Evolutionary conservation across 2,797 vertebrate species (phyloP), one percentile per base, ranked within the genome.

Genomic region (Malurus splendens): DNA sequence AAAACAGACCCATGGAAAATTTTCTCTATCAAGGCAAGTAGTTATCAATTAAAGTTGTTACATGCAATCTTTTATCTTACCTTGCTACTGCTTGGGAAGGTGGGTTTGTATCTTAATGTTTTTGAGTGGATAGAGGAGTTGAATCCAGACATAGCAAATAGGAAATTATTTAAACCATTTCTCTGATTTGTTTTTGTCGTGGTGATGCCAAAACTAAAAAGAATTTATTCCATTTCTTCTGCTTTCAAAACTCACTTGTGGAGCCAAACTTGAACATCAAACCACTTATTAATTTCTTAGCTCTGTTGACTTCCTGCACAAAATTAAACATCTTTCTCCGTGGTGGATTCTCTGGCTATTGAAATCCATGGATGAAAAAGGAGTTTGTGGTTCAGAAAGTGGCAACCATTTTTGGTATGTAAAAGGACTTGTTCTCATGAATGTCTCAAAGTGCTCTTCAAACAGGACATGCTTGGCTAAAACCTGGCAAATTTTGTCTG

Each of bases 371-470:
- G 50, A 71, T 2, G 9, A 66, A 55, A 82, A 87, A 54, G 14
- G 9, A 55, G 27, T 82, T 86, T 62, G n/a, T 59, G 61, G 14
- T 36, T 77, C 30, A 73, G 72, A 45, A 82, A 3, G 12, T 12
- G 38, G 33, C 19, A 62, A 62, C n/a, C 16, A 32, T 60, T 87
- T 65, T 20, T 48, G 67, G 12, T 59, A 23, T 22, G 28, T 62
- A 30, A 52, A 83, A 86, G 25, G 44, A 73, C 60, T 86, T 84
- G 12, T 61, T 79, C 20, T 84, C 17, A 7, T 52, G 62, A 57
- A 59, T 60, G 48, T 90, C 87, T 90, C 90, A 36, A 93, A 93
- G 85, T 87, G 82, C 86, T 90, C 80, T 94, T 94, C 80, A 71
- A 57, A 74, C 70, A 77, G 36, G 62, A 75, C 20, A 30, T 0